These are phyloP conservation scores for Yponomeuta evonymella DNA, from an alignment of 2,888 invertebrate genomes.

Conservation along the genomic window DNA sequence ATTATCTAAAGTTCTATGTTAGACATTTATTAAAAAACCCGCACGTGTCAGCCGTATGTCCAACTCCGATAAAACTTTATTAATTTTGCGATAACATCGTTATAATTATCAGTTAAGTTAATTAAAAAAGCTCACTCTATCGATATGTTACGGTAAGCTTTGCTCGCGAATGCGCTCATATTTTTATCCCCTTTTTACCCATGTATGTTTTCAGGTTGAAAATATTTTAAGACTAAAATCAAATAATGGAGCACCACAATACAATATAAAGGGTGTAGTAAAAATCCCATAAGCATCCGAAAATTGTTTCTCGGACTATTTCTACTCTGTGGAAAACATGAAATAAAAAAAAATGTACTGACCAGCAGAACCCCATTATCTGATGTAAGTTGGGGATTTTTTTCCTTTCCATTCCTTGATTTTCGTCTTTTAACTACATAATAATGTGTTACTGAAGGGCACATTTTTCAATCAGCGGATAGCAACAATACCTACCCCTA, in stretches of 20 bases:
- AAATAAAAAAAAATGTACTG: no score
- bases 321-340: no score
- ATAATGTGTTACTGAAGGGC: no score
- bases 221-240: background rate
- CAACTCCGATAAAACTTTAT: conserved; percentile 8
- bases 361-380: no score
- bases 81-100: conserved; percentile 14
- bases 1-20: background rate
- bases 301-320: no score
- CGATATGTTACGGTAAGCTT: background rate
- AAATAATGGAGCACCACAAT: background rate
- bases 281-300: no score
- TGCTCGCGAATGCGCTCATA: background rate
- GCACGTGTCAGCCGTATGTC: background rate
- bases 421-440: no score
- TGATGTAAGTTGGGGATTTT: no score
- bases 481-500: no score
- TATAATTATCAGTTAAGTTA: conserved; percentile 10
- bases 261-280: no score
- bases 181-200: background rate
- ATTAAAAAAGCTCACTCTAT: conserved; percentile 1
- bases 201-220: background rate
- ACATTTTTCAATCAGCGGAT: no score
- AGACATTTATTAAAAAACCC: background rate
- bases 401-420: no score